Base-by-base conservation (phyloP, 2,888 invertebrate species). In the Amblyjoppa proteus region DNA sequence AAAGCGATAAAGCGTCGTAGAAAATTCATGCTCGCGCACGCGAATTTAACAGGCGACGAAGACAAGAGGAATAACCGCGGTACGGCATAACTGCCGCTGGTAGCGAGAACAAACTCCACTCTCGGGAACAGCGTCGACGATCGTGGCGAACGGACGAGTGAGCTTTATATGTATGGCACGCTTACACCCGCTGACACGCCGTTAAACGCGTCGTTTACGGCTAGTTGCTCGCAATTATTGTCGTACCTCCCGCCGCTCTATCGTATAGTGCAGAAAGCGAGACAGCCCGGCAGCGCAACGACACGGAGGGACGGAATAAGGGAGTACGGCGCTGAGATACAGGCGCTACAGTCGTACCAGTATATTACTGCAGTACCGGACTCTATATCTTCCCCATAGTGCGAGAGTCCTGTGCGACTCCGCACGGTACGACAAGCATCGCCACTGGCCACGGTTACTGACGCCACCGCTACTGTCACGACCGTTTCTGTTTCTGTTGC, bases 151-250 rank as follows among this genome's bases (percentile, higher is more conserved):
- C 61, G 82, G 49, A 82, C 70, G 25, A 45, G 71, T 31, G 64
- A 75, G 61, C 64, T 76, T 71, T 71, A 64, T 74, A 45, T 68
- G 25, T 76, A 75, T 69, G 81, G 69, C 58, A 61, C 68, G 74
- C 71, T 58, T 53, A 69, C 66, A 53, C 78, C 64, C 66, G 86
- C 73, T 78, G 86, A 85, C 85, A 79, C 80, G 85, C 81, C 88
- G 88, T 90, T 91, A 90, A 92, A 91, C 89, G 90, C 88, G 86
- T 88, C 88, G 90, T 90, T 91, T 87, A 90, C 89, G 91, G 89
- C 88, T 87, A 89, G 91, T 90, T 89, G 90, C 77, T 88, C 87
- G 86, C 90, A 91, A 92, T 92, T 92, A 92, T 92, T 90, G 89
- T 90, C 87, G 88, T 88, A 73, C 68, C 83, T 64, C 53, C 53